Evolutionary conservation across 1,140 invertebrate genomes (phyloP).

Genomic region (Drosophila bifasciata): DNA sequence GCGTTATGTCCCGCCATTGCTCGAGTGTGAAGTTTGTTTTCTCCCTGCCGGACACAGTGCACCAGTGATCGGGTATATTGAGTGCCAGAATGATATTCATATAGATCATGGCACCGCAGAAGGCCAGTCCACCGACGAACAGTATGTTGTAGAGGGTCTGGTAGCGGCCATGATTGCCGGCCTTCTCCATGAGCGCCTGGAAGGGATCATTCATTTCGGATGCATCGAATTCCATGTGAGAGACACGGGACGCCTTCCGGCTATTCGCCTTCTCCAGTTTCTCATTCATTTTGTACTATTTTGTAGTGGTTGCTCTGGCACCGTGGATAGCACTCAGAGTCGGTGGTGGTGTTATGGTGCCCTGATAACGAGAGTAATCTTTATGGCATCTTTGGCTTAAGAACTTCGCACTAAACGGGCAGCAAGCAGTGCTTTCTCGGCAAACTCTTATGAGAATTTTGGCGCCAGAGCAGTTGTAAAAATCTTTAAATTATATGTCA

Average conservation of each 20-base stretch:
- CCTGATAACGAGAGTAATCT: constrained; percentile 48
- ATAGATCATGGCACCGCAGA: constrained; percentile 83
- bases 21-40: constrained; percentile 84
- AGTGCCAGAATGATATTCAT: constrained; percentile 85
- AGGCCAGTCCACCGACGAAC: constrained; percentile 83
- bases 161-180: constrained; percentile 85
- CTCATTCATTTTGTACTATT: constrained; percentile 54
- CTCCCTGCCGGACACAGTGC: constrained; percentile 85
- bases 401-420: constrained; percentile 12
- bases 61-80: constrained; percentile 86
- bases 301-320: neutral
- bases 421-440: constrained; percentile 12
- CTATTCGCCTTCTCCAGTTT: constrained; percentile 51
- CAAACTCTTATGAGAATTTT: constrained; percentile 20
- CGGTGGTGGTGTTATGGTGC: constrained; percentile 19
- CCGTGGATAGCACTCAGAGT: constrained; percentile 4
- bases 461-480: constrained; percentile 11
- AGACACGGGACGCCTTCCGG: constrained; percentile 52
- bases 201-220: constrained; percentile 84
- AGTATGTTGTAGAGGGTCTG: constrained; percentile 85
- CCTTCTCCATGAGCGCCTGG: constrained; percentile 84
- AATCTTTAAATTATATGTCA: constrained; percentile 36
- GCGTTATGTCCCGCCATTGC: constrained; percentile 84
- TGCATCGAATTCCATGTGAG: constrained; percentile 67
- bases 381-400: constrained; percentile 39